Percentiles rank a stretch among this genome's conserved stretches.
phyloP scores from a whole-genome alignment of 37 sponge, comb jelly and placozoan genomes.

The Spongilla lacustris region DNA sequence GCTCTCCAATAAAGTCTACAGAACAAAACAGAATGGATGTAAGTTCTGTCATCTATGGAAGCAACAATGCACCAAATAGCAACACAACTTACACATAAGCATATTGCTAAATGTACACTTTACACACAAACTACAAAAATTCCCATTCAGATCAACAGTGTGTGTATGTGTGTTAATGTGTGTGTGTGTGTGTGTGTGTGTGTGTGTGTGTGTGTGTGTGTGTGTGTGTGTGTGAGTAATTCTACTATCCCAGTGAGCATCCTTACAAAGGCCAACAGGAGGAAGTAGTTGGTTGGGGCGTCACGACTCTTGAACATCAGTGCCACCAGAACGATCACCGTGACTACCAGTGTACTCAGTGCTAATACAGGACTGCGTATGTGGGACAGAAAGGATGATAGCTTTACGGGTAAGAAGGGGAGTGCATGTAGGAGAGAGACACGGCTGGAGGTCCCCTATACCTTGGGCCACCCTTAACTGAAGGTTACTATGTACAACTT shows the following conservation, averaged over 20 bases:
- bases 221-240: background rate
- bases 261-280: slow-evolving; percentile 84
- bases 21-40: background rate
- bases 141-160: too few species aligned
- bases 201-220: background rate
- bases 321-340: slow-evolving; percentile 66
- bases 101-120: too few species aligned
- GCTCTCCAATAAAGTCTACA: slow-evolving; percentile 46
- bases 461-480: too few species aligned
- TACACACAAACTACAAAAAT: too few species aligned
- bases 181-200: background rate
- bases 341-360: slow-evolving; percentile 35
- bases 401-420: background rate
- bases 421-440: too few species aligned
- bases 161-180: background rate
- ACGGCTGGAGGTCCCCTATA: too few species aligned
- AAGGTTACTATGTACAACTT: too few species aligned
- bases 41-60: too few species aligned
- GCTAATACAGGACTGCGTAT: slow-evolving; percentile 50
- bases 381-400: background rate
- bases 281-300: slow-evolving; percentile 69
- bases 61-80: too few species aligned
- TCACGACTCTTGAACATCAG: slow-evolving; percentile 73
- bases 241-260: background rate
- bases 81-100: too few species aligned